These are phyloP conservation scores for Pomatorhinus ruficollis DNA, from an alignment of 2,113 vertebrate species.

Conservation along the genomic window DNA sequence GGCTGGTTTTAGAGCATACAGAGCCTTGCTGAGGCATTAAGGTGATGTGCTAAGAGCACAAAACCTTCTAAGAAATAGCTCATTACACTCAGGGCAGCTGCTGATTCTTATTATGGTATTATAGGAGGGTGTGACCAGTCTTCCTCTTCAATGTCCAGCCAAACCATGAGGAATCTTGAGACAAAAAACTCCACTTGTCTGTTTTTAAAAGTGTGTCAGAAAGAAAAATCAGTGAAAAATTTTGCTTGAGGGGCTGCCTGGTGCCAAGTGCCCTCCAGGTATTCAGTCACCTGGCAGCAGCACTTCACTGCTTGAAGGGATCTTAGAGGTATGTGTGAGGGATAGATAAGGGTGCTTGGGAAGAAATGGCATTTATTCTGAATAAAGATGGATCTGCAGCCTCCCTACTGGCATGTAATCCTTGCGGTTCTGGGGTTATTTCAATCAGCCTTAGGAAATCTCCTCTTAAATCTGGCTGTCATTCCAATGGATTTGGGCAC, in stretches of 20 bases:
- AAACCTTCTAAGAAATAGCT: background rate
- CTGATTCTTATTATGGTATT: background rate
- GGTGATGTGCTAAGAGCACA: background rate
- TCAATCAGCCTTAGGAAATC: slow-evolving; percentile 27
- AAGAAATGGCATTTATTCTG: slow-evolving; percentile 32
- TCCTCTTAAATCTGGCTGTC: background rate
- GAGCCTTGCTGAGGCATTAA: background rate
- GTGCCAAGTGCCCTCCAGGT: slow-evolving; percentile 8
- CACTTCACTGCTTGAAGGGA: slow-evolving; percentile 25
- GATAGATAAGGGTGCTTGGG: slow-evolving; percentile 50
- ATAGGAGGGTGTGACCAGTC: background rate
- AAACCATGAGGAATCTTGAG: background rate
- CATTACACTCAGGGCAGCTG: background rate
- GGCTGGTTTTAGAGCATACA: background rate
- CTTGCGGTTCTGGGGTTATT: slow-evolving; percentile 17
- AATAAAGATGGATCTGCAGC: slow-evolving; percentile 20
- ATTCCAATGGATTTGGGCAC: slow-evolving; percentile 3
- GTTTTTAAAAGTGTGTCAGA: background rate
- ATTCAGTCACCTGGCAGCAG: background rate
- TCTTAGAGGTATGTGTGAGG: slow-evolving; percentile 34
- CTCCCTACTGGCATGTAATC: slow-evolving; percentile 38
- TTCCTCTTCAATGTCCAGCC: background rate
- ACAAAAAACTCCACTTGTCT: background rate
- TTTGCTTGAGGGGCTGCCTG: background rate
- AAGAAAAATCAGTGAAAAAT: background rate